Percentiles rank a stretch among this genome's conserved stretches.
Conservation (phyloP, 2,888 invertebrate species). For the Petrolisthes manimaculis region DNA sequence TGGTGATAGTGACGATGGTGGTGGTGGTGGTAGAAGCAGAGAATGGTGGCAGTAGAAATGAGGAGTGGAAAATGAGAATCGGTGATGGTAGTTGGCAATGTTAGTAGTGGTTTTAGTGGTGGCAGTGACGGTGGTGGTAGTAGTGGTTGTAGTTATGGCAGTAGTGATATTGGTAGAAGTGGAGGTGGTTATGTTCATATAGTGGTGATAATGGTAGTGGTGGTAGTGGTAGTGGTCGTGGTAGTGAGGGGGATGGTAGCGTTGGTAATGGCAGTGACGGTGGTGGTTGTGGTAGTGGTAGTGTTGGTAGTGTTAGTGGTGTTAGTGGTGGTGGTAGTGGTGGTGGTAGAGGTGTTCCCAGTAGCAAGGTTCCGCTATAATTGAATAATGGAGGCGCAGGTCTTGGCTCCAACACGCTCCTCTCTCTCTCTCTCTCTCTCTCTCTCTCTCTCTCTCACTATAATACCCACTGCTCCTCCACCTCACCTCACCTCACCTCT, state of each 20-base stretch:
- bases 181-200: too few species aligned
- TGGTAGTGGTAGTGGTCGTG: not conserved
- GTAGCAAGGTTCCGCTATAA: slow-evolving; percentile 41
- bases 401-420: slow-evolving; percentile 4
- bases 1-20: not conserved
- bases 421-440: not conserved
- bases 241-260: not conserved
- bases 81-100: too few species aligned
- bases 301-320: not conserved
- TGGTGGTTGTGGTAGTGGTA: not conserved
- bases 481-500: not conserved
- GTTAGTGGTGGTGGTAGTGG: not conserved
- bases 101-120: too few species aligned
- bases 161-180: too few species aligned
- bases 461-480: not conserved
- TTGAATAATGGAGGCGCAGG: slow-evolving; percentile 43
- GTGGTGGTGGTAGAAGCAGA: not conserved
- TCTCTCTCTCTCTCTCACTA: not conserved
- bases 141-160: too few species aligned
- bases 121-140: too few species aligned
- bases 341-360: slow-evolving; percentile 20
- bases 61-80: not conserved
- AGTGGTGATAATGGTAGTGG: not conserved
- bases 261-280: too few species aligned
- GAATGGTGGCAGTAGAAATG: not conserved